Evolutionary conservation across 1,140 invertebrate species (phyloP).

Genomic region (Drosophila parabipectinata): DNA sequence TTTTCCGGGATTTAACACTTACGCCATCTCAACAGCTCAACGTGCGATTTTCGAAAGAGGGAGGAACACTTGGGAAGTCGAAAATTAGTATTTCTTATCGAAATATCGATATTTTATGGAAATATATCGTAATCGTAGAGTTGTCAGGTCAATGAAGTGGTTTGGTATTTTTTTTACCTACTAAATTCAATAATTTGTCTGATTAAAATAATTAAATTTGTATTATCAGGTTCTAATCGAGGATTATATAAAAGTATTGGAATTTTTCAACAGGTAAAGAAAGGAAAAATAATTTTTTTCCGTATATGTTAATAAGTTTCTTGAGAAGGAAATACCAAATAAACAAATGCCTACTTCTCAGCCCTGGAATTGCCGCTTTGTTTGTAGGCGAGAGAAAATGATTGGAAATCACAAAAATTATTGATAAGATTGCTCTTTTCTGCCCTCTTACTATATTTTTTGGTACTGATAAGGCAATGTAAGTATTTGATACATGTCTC

Average conservation of each 20-base stretch:
- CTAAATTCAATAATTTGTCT: too few relatives aligned
- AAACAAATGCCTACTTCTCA: not conserved
- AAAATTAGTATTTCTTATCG: too few relatives aligned
- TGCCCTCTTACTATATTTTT: not conserved
- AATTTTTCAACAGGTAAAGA: too few relatives aligned
- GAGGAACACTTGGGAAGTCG: not conserved
- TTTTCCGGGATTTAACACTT: constrained; percentile 12
- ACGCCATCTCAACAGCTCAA: constrained; percentile 35
- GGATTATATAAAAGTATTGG: too few relatives aligned
- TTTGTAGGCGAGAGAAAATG: constrained; percentile 9
- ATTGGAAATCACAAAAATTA: constrained; percentile 6
- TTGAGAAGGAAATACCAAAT: not conserved
- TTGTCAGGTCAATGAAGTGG: not conserved
- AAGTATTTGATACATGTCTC: not conserved
- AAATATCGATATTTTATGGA: too few relatives aligned
- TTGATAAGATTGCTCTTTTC: not conserved
- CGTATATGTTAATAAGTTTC: too few relatives aligned
- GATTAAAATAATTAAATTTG: too few relatives aligned
- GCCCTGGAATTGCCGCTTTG: constrained; percentile 23
- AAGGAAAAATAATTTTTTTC: too few relatives aligned
- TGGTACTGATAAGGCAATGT: not conserved
- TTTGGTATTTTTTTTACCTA: too few relatives aligned
- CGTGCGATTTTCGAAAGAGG: constrained; percentile 16
- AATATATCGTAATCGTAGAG: not conserved
- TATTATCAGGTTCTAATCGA: too few relatives aligned